These are phyloP conservation scores for Ectemnius lituratus DNA, from an alignment of 2,888 invertebrate genomes.

Conservation along the genomic window DNA sequence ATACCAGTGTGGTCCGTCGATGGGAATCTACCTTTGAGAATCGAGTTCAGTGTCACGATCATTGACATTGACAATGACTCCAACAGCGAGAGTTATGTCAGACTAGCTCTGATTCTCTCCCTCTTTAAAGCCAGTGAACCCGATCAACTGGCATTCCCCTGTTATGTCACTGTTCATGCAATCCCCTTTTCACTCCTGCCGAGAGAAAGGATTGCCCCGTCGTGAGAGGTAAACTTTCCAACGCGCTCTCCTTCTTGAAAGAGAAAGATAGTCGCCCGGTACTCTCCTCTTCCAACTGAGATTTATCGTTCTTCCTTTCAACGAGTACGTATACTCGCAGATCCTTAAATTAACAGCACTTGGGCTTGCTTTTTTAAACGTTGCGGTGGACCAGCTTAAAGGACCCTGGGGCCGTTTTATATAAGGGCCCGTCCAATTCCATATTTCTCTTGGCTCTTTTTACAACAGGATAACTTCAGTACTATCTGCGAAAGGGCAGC, in stretches of 20 bases:
- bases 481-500: neutral
- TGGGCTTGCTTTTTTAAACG: neutral
- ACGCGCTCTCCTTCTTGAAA: neutral
- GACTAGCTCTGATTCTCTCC: conserved; percentile 6
- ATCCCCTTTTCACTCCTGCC: conserved; percentile 43
- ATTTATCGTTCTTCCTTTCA: conserved; percentile 41
- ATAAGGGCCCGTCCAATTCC: neutral
- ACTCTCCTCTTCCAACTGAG: neutral
- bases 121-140: conserved; percentile 25
- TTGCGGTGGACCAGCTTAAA: neutral
- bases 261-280: neutral
- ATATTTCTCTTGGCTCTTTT: neutral
- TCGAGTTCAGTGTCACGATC: conserved; percentile 38
- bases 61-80: conserved; percentile 60
- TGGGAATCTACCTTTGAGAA: neutral
- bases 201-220: conserved; percentile 37
- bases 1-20: no score
- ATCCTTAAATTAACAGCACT: neutral
- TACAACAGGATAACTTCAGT: neutral
- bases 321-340: conserved; percentile 7
- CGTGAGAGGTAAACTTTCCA: neutral
- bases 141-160: conserved; percentile 38
- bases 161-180: conserved; percentile 55
- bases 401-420: neutral
- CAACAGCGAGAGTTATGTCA: conserved; percentile 41